A percentile compares a stretch with the other conserved stretches of the same genome.
Conservation (phyloP, 2,888 invertebrate species). For the Sinhomidia bicolor region DNA sequence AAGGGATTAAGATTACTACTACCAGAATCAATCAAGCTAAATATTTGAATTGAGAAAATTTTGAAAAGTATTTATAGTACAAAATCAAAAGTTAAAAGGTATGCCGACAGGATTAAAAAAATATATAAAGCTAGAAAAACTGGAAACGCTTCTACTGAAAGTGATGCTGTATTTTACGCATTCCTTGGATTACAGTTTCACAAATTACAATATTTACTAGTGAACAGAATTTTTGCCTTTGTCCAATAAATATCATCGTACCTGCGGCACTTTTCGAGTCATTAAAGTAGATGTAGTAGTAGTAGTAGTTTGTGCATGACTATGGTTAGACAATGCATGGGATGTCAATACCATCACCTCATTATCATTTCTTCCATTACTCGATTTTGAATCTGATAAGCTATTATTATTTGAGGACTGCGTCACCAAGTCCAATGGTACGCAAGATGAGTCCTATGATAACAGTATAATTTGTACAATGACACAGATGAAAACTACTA, state of each 20-base stretch:
- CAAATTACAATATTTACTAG: neutral
- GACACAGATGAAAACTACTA: slow-evolving; percentile 30
- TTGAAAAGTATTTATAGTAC: neutral
- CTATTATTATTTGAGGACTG: slow-evolving; percentile 73
- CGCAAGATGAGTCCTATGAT: slow-evolving; percentile 68
- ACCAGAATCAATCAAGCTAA: slow-evolving; percentile 1
- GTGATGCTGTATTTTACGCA: neutral
- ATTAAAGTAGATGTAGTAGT: slow-evolving; percentile 71
- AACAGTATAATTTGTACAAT: slow-evolving; percentile 39
- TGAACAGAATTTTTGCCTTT: neutral
- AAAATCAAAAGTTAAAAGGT: neutral
- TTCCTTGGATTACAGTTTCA: neutral
- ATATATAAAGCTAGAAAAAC: neutral
- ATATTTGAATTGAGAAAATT: neutral
- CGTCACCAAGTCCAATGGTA: slow-evolving; percentile 77
- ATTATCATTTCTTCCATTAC: slow-evolving; percentile 70
- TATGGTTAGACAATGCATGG: slow-evolving; percentile 65
- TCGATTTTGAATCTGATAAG: slow-evolving; percentile 69
- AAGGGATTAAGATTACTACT: too few relatives aligned
- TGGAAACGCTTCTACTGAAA: neutral
- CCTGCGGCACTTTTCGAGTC: slow-evolving; percentile 71
- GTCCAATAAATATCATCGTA: slow-evolving; percentile 53
- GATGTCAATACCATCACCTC: slow-evolving; percentile 66
- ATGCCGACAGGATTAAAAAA: slow-evolving; percentile 6
- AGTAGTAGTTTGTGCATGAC: slow-evolving; percentile 46